phyloP scores from a whole-genome alignment of 1,140 invertebrate genomes.

The Drosophila orosa region DNA sequence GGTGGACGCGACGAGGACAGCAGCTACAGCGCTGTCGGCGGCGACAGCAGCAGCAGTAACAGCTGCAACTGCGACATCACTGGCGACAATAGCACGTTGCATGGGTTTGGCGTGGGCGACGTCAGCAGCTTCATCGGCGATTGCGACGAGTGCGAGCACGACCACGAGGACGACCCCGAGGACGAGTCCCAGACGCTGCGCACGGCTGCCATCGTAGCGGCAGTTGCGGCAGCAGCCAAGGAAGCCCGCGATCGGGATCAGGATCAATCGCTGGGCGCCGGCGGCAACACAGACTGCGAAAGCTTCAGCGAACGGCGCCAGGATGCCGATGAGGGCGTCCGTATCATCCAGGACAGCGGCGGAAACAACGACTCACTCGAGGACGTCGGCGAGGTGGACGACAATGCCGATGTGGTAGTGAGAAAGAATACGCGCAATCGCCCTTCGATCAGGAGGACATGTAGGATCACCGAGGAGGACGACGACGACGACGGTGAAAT shows the following conservation, averaged over 20 bases:
- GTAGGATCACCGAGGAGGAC: conserved; percentile 73
- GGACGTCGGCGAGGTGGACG: conserved; percentile 71
- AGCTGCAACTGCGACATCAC: conserved; percentile 82
- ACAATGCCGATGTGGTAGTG: conserved; percentile 71
- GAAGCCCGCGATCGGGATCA: conserved; percentile 39
- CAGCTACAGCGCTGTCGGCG: conserved; percentile 68
- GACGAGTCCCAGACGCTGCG: conserved; percentile 73
- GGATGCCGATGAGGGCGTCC: conserved; percentile 61
- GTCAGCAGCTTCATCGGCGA: conserved; percentile 74
- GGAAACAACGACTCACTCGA: conserved; percentile 72
- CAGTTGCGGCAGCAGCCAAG: conserved; percentile 67
- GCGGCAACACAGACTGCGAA: conserved; percentile 63
- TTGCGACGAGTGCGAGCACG: conserved; percentile 55
- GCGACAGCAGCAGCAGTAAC: conserved; percentile 79
- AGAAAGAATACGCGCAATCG: conserved; percentile 70
- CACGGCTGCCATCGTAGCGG: conserved; percentile 70
- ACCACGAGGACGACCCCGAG: conserved; percentile 35
- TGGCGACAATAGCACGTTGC: conserved; percentile 75
- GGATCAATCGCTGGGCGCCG: conserved; percentile 24
- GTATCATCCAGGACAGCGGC: conserved; percentile 45
- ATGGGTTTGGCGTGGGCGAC: conserved; percentile 76
- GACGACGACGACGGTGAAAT: conserved; percentile 62
- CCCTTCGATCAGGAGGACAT: conserved; percentile 72
- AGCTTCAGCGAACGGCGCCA: conserved; percentile 66
- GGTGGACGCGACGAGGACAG: conserved; percentile 64